Percentiles rank a stretch among this genome's conserved stretches.
Evolutionary conservation across 2,113 vertebrate species (phyloP).

Genomic region (Melanostigma gelatinosum): DNA sequence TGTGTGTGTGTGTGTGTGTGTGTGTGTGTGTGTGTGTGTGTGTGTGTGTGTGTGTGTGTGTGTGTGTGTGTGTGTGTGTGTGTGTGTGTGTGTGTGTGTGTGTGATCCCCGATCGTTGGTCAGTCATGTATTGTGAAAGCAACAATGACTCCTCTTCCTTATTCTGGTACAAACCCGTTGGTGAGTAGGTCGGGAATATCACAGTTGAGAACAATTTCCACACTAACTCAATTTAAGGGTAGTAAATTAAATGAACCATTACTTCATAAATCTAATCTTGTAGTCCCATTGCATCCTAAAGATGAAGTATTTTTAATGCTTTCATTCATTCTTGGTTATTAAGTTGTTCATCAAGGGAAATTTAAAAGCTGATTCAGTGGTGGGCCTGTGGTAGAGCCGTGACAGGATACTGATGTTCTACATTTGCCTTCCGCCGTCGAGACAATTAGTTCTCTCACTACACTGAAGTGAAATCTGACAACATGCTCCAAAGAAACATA

Average conservation of each 20-base stretch:
- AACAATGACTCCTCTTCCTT: too few relatives aligned
- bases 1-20: too few relatives aligned
- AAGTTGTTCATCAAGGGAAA: conserved; percentile 34
- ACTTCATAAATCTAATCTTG: neutral
- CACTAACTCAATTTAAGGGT: neutral
- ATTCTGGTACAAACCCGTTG: neutral
- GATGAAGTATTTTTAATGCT: neutral
- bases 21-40: too few relatives aligned
- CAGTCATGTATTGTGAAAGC: too few relatives aligned
- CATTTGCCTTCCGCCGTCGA: neutral
- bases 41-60: too few relatives aligned
- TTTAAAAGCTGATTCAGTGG: conserved; percentile 20
- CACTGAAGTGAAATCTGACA: neutral
- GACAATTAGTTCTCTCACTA: neutral
- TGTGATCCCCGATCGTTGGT: too few relatives aligned
- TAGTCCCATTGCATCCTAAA: neutral
- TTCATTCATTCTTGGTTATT: conserved; percentile 7
- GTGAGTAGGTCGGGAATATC: neutral
- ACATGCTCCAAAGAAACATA: too few relatives aligned
- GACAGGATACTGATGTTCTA: neutral
- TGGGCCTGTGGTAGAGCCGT: neutral
- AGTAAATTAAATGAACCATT: neutral
- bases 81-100: too few relatives aligned
- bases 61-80: too few relatives aligned
- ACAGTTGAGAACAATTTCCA: conserved; percentile 8